A percentile compares a stretch with the other conserved stretches of the same genome.
Conservation (phyloP, 2,888 invertebrate genomes). For the Zele albiditarsus region DNA sequence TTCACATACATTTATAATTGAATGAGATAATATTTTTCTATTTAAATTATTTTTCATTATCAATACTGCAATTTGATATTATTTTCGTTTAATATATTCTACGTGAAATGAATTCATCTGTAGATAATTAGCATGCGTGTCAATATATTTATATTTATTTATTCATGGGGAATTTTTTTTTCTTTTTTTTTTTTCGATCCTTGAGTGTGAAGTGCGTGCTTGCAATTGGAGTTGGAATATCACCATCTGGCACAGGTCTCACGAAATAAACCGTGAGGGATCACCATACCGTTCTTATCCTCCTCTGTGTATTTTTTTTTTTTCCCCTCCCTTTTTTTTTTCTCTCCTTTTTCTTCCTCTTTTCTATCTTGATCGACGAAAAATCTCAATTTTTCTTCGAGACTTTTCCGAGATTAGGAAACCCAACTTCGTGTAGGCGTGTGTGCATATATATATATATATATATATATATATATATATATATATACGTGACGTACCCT, state of each 20-base stretch:
- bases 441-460: background rate
- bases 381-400: constrained; percentile 5
- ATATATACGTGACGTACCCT: background rate
- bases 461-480: background rate
- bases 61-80: too few species aligned
- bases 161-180: background rate
- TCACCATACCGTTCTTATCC: background rate
- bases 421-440: background rate
- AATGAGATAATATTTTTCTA: too few species aligned
- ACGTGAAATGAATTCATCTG: too few species aligned
- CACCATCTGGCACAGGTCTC: background rate
- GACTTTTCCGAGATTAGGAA: background rate
- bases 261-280: constrained; percentile 4
- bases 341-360: background rate
- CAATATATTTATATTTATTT: background rate
- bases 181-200: background rate
- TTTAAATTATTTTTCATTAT: too few species aligned
- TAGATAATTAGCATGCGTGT: background rate
- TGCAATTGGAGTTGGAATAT: constrained; percentile 1
- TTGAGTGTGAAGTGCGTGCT: background rate
- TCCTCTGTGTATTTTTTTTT: background rate
- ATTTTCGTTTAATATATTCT: too few species aligned
- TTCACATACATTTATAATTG: background rate
- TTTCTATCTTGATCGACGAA: constrained; percentile 1
- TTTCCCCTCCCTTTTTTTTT: background rate